Conservation (phyloP, 2,888 invertebrate genomes). For the Dexiosoma caninum region DNA sequence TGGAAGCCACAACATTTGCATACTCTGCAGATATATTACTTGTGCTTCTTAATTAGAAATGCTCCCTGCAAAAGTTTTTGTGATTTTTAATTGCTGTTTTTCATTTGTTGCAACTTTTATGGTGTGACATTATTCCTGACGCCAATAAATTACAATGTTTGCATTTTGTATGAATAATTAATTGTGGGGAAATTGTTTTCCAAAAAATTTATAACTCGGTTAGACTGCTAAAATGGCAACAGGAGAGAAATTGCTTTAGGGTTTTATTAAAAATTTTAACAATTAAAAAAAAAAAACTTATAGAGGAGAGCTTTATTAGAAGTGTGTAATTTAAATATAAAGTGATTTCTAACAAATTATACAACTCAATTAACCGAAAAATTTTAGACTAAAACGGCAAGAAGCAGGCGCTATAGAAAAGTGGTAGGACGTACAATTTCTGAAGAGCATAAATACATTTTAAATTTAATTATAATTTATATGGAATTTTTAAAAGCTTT, state of each 20-base stretch:
- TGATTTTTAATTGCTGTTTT: constrained; percentile 30
- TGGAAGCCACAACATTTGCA: neutral
- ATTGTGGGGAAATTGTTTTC: constrained; percentile 23
- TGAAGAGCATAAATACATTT: too few relatives aligned
- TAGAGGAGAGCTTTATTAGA: neutral
- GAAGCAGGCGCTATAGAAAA: too few relatives aligned
- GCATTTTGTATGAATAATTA: constrained; percentile 29
- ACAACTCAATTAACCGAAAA: too few relatives aligned
- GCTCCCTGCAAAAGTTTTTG: neutral
- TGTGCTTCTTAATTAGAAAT: constrained; percentile 14
- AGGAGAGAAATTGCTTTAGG: neutral
- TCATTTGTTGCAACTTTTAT: constrained; percentile 10
- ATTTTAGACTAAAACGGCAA: too few relatives aligned
- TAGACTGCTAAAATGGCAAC: neutral
- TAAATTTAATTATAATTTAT: too few relatives aligned
- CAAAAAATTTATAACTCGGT: neutral
- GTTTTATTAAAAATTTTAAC: neutral
- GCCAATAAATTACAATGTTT: constrained; percentile 28
- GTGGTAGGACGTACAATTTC: too few relatives aligned
- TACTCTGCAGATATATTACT: neutral
- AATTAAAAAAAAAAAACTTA: neutral
- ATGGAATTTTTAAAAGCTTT: too few relatives aligned
- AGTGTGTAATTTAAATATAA: neutral
- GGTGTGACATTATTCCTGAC: constrained; percentile 19
- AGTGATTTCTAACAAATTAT: too few relatives aligned